Conservation (phyloP, 2,113 vertebrate genomes). For the Acanthisitta chloris region DNA sequence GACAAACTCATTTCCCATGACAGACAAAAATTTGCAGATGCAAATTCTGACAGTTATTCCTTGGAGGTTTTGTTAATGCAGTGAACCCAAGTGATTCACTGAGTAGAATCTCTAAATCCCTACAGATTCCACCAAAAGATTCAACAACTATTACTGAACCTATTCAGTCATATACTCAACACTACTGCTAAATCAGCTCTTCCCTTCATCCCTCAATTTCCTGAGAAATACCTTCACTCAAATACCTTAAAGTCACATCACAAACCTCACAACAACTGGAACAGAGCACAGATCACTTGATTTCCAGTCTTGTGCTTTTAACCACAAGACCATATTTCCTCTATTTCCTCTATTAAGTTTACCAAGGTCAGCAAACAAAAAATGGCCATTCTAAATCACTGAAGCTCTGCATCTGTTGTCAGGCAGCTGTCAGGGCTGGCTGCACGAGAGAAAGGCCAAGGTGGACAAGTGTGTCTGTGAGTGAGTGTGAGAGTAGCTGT, state of each 20-base stretch:
- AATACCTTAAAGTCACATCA: neutral
- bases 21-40: neutral
- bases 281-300: slow-evolving; percentile 44
- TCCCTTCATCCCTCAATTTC: neutral
- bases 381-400: neutral
- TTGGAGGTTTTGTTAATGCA: neutral
- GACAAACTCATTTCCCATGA: neutral
- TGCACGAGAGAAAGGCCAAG: neutral
- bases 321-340: slow-evolving; percentile 47
- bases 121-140: neutral
- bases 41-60: slow-evolving; percentile 11
- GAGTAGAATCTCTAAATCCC: neutral
- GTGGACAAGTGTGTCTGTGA: neutral
- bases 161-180: neutral
- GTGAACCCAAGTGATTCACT: neutral
- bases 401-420: neutral
- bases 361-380: neutral
- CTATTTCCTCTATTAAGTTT: slow-evolving; percentile 49
- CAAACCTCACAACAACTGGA: neutral
- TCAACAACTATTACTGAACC: neutral
- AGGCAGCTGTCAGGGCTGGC: neutral
- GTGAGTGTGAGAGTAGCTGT: neutral
- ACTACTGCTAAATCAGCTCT: neutral
- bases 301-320: slow-evolving; percentile 57
- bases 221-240: neutral